phyloP scores from a whole-genome alignment of 2,113 vertebrate species.

The Opisthocomus hoazin region DNA sequence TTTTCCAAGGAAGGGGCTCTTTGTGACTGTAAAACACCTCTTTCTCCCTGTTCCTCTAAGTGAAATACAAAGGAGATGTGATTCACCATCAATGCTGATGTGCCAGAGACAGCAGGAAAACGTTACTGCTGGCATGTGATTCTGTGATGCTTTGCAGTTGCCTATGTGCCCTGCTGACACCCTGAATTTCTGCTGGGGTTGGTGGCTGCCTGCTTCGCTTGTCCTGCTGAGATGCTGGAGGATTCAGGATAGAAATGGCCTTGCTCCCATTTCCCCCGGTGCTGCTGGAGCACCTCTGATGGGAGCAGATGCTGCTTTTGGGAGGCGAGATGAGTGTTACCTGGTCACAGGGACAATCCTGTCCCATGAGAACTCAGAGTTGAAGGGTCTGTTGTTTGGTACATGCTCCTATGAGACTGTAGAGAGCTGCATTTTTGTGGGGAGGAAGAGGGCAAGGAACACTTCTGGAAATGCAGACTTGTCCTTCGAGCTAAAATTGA shows the following conservation, averaged over 20 bases:
- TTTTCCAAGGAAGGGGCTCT: not conserved
- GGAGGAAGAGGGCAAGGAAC: not conserved
- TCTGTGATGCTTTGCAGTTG: not conserved
- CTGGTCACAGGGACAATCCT: not conserved
- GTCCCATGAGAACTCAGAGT: not conserved
- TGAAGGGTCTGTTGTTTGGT: not conserved
- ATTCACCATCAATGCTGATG: not conserved
- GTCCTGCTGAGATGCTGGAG: not conserved
- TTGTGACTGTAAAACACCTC: not conserved
- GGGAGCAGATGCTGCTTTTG: not conserved
- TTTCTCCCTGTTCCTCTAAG: not conserved
- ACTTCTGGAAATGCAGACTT: not conserved
- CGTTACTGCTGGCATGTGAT: not conserved
- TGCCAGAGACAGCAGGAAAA: not conserved
- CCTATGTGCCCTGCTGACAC: not conserved
- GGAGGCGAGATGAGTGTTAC: rapidly evolving
- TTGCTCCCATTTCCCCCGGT: not conserved
- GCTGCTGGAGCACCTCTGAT: not conserved
- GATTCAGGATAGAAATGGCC: not conserved
- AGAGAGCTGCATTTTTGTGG: not conserved
- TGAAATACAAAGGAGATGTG: not conserved
- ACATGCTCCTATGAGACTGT: not conserved
- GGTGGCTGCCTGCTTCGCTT: not conserved
- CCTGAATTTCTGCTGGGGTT: not conserved
- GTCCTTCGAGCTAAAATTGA: not conserved